Conservation (phyloP, 2,797 vertebrate genomes). For the Tapirus indicus region DNA sequence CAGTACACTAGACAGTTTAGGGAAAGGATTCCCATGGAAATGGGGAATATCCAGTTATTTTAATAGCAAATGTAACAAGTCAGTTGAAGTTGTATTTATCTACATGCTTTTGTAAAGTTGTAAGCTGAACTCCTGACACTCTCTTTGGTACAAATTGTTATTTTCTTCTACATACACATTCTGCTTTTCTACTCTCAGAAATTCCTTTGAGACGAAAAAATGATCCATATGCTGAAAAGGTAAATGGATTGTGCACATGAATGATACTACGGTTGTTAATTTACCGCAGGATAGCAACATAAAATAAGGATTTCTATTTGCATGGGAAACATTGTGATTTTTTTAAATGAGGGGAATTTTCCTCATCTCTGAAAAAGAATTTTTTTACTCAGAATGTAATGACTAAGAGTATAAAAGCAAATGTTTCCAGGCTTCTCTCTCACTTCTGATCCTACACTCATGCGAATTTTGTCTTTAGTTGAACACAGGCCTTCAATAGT, state of each 20-base stretch:
- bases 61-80: neutral
- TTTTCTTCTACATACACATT: constrained; percentile 38
- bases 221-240: constrained; percentile 52
- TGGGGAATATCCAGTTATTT: neutral
- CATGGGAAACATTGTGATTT: neutral
- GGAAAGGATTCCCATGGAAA: neutral
- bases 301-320: constrained; percentile 62
- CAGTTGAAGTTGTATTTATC: neutral
- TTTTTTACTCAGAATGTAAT: neutral
- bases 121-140: constrained; percentile 59
- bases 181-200: constrained; percentile 19
- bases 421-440: neutral
- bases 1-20: neutral
- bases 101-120: neutral
- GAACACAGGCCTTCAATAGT: neutral
- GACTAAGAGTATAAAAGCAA: neutral
- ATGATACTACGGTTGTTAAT: constrained; percentile 42
- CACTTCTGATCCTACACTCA: neutral
- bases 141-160: constrained; percentile 46
- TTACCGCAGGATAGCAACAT: neutral
- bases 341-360: neutral
- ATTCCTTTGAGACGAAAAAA: constrained; percentile 65
- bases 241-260: constrained; percentile 32
- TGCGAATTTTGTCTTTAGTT: neutral
- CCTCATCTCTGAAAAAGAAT: neutral